Base-by-base conservation (phyloP, 2,888 invertebrate species). In the Phyllotreta striolata region DNA sequence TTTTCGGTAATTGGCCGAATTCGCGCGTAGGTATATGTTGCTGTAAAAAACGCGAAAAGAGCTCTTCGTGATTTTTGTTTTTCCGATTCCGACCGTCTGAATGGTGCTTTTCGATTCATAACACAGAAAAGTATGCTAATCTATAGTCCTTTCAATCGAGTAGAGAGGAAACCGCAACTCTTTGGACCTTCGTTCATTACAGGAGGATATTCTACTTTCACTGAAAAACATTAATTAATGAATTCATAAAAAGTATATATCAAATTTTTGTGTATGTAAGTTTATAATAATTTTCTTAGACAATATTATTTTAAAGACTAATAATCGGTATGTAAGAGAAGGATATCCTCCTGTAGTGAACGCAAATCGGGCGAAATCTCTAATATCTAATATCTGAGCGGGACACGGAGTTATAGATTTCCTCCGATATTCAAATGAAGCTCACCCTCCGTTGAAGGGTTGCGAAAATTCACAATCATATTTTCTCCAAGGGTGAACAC, bases 401-500 rank as follows among this genome's bases (percentile, higher is more conserved):
- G 72, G 74, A 73, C 73, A 74, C 74, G 71, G 74, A 74, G 73
- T 72, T 74, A 74, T 74, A 74, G 74, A 74, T 74, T 74, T 70
- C 62, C 71, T 72, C 76, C 76, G 76, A 78, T 78, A 78, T 78
- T 78, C 77, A 78, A 78, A 78, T 78, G 75, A 77, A 72, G 71
- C 72, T 73, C 74, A 74, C 76, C 76, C 75, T 73, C 72, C 49
- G 76, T 72, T 77, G 78, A 78, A 77, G 78, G 77, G 78, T 78
- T 78, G 77, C 76, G 74, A 77, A 77, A 75, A 78, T 78, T 76
- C 77, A 75, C 77, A 77, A 78, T 78, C 78, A 76, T 77, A 78
- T 78, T 78, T 78, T 78, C 77, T 76, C 77, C 78, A 78, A 78
- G 78, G 76, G 77, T 77, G 78, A 76, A 77, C 77, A 78, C 76